Conservation (phyloP, 1,140 invertebrate genomes). For the Brachionus plicatilis region DNA sequence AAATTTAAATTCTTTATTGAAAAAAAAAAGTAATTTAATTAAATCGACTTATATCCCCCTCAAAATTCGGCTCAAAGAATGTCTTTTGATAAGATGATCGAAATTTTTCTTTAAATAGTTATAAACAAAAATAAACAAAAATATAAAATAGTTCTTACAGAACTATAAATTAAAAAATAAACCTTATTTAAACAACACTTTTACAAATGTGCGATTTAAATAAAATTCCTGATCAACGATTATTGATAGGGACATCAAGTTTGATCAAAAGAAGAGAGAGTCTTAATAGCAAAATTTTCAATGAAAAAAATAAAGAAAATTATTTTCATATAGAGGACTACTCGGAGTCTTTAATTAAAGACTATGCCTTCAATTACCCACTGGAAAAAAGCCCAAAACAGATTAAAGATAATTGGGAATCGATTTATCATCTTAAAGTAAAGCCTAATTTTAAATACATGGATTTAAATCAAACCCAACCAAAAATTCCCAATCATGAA, state of each 20-base stretch:
- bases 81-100: background rate
- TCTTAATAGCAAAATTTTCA: background rate
- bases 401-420: background rate
- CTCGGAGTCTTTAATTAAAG: background rate
- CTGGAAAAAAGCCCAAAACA: background rate
- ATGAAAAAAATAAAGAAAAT: background rate
- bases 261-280: background rate
- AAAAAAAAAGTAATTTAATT: background rate
- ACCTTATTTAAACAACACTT: background rate
- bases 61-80: background rate
- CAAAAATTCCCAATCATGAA: background rate
- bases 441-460: background rate
- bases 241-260: background rate
- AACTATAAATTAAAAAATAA: background rate
- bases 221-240: background rate
- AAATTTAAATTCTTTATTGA: background rate
- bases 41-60: background rate
- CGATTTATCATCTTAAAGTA: background rate
- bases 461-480: background rate
- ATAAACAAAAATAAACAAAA: background rate
- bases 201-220: background rate
- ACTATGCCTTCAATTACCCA: background rate
- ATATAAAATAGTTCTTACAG: background rate
- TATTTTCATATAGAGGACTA: background rate
- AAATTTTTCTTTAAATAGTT: background rate